phyloP scores from a whole-genome alignment of 2,797 vertebrate genomes.

The Sebastes oblongus region DNA sequence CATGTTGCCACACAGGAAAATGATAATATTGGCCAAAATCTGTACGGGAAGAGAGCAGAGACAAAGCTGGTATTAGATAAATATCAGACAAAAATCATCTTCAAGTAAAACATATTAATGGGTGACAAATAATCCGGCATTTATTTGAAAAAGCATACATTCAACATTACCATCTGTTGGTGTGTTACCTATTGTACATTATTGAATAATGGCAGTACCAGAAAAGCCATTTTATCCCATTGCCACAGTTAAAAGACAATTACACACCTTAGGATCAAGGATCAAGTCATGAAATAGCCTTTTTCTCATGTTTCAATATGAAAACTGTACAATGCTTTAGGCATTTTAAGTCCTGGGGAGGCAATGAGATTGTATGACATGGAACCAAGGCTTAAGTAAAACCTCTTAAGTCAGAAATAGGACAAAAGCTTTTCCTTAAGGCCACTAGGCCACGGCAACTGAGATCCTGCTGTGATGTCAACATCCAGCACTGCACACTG shows the following conservation, averaged over 20 bases:
- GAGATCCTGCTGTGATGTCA: not conserved
- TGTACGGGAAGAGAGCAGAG: slow-evolving; percentile 58
- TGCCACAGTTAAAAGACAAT: not conserved
- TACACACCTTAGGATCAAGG: not conserved
- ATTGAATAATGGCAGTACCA: not conserved
- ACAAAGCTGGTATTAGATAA: not conserved
- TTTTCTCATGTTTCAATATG: not conserved
- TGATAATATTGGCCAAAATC: slow-evolving; percentile 96
- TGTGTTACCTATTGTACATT: not conserved
- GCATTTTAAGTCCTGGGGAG: not conserved
- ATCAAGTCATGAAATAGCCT: not conserved
- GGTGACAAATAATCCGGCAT: not conserved
- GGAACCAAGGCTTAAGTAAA: not conserved
- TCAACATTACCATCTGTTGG: not conserved
- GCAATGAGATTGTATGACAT: not conserved
- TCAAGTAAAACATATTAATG: not conserved
- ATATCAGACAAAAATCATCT: not conserved
- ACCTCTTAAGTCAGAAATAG: not conserved
- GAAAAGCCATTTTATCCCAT: not conserved
- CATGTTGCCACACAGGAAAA: slow-evolving; percentile 97
- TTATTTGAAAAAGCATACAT: not conserved
- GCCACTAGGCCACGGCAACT: not conserved
- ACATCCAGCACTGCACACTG: not conserved
- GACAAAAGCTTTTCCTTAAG: not conserved
- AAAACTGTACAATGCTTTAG: not conserved